phyloP scores from a whole-genome alignment of 2,113 vertebrate species.

The Neodontobutis hainanensis region DNA sequence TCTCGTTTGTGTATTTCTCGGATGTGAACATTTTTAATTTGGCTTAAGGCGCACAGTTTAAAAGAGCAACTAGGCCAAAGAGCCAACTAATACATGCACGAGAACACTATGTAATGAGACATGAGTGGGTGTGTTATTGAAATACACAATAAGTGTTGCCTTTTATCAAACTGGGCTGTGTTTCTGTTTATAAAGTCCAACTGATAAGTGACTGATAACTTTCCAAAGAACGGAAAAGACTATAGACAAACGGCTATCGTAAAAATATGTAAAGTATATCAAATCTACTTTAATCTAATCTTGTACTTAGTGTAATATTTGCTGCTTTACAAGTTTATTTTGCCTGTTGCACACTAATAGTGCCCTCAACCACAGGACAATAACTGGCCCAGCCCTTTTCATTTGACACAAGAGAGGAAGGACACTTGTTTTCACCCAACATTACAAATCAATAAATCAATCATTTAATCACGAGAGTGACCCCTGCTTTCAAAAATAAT shows the following conservation, averaged over 20 bases:
- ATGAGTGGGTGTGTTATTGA: constrained; percentile 33
- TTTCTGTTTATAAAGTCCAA: constrained; percentile 66
- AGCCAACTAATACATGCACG: constrained; percentile 20
- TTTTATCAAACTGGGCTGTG: constrained; percentile 54
- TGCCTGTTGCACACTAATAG: neutral
- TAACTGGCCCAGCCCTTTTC: constrained; percentile 9
- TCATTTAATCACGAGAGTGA: neutral
- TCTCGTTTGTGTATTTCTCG: neutral
- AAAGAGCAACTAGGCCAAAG: constrained; percentile 56
- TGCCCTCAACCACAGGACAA: neutral
- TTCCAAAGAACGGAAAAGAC: constrained; percentile 36
- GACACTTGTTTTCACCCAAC: constrained; percentile 52
- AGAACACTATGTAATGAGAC: constrained; percentile 32
- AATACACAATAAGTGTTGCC: constrained; percentile 27
- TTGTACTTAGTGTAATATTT: neutral
- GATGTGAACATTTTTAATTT: too few relatives aligned
- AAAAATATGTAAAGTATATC: neutral
- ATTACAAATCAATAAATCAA: constrained; percentile 44
- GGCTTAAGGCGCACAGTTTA: neutral
- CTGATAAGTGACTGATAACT: constrained; percentile 65
- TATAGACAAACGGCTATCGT: constrained; percentile 48
- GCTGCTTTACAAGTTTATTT: neutral
- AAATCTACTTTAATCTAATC: neutral
- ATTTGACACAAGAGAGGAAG: constrained; percentile 20
- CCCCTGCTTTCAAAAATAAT: neutral